A percentile compares a stretch with the other conserved stretches of the same genome.
Evolutionary conservation across 2,888 invertebrate species (phyloP).

Genomic region (Cancer borealis): DNA sequence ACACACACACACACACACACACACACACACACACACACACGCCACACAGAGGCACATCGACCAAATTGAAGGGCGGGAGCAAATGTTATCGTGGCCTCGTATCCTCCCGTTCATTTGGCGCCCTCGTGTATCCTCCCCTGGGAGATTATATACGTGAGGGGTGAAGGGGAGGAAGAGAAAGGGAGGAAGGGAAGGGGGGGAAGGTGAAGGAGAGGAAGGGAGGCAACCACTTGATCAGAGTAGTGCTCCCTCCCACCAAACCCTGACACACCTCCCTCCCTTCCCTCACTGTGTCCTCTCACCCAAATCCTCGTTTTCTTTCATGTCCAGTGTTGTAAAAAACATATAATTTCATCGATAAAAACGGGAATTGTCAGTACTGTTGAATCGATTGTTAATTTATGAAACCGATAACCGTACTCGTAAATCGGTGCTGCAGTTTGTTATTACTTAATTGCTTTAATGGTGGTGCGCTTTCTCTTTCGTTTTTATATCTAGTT

Average conservation of each 20-base stretch:
- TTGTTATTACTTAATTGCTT: constrained; percentile 26
- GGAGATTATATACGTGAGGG: neutral
- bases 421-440: neutral
- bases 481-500: too few relatives aligned
- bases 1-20: neutral
- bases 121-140: neutral
- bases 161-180: neutral
- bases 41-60: neutral
- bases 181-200: neutral
- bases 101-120: neutral
- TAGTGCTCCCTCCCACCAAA: neutral
- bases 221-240: neutral
- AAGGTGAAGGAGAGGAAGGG: neutral
- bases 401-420: neutral
- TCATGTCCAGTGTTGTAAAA: neutral
- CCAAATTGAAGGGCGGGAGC: neutral
- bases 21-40: neutral
- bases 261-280: too few relatives aligned
- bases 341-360: neutral
- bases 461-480: neutral
- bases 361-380: neutral
- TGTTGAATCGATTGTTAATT: neutral
- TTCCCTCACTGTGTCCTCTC: neutral
- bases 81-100: neutral
- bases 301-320: neutral